A percentile compares a stretch with the other conserved stretches of the same genome.
Conservation (phyloP, 2,797 vertebrate genomes). For the Otolemur crassicaudatus region DNA sequence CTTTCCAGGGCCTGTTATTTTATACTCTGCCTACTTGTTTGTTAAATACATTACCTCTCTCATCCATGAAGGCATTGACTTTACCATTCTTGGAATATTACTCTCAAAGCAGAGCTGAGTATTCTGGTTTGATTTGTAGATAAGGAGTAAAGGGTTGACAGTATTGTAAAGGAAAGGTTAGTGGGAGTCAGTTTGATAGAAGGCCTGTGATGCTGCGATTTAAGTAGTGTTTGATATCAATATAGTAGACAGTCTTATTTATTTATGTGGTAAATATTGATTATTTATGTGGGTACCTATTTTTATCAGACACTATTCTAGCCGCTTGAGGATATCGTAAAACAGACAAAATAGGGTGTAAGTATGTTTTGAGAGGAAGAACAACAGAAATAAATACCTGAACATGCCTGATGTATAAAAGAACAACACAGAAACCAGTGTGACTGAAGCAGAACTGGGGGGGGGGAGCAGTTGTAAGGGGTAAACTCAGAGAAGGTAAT, state of each 20-base stretch:
- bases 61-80: neutral
- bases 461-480: neutral
- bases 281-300: neutral
- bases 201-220: neutral
- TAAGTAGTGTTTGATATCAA: slow-evolving; percentile 1
- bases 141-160: neutral
- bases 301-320: neutral
- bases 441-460: neutral
- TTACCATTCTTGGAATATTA: neutral
- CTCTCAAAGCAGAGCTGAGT: slow-evolving; percentile 38
- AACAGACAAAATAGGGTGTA: neutral
- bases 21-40: neutral
- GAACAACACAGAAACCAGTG: neutral
- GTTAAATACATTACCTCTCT: neutral
- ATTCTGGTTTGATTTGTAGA: neutral
- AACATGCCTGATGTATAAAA: neutral
- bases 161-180: neutral
- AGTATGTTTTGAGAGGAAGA: slow-evolving; percentile 32
- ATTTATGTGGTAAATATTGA: slow-evolving; percentile 27
- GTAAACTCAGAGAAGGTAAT: neutral
- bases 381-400: neutral
- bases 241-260: neutral
- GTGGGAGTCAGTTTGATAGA: slow-evolving; percentile 16
- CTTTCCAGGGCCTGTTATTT: neutral
- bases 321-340: neutral